Base-by-base conservation (phyloP, 2,113 vertebrate species). In the Scytalopus superciliaris region DNA sequence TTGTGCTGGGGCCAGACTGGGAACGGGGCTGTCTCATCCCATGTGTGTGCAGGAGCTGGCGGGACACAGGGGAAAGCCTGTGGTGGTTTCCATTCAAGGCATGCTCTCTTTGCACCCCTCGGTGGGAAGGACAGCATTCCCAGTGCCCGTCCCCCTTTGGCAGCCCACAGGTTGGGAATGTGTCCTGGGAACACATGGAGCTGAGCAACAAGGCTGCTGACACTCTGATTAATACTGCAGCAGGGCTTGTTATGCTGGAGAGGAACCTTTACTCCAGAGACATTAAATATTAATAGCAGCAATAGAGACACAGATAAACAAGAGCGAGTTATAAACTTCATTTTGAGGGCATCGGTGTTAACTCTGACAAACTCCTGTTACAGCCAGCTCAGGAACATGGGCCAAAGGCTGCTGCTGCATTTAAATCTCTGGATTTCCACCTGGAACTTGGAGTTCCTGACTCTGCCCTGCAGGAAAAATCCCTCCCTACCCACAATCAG, bases 281-380 rank as follows among this genome's bases (percentile, higher is more conserved):
- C 95, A 83, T 98, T 94, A 97, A 97, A 96, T 97, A 98, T 97
- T 97, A 97, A 98, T 74, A 84, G 87, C 91, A 89, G 92, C 96
- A 95, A 94, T 70, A 92, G 95, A 97, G 94, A 93, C 79, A 79
- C 85, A 91, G 94, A 95, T 97, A 97, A 97, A 97, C 96, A 97
- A 87, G 93, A 96, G 88, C 35, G 1, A 96, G 93, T 94, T 94
- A 91, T 84, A 93, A 97, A 96, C 95, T 84, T 96, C 92, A 40
- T 96, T 95, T 82, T 84, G 94, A 96, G 95, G 95, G 89, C 90
- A 14, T 9, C 5, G 1, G 66, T 94, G 95, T 92, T 96, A 59
- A 37, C 52, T 53, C 73, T 17, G 59, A 67, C 75, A n/a, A 42
- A 22, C 56, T 53, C 14, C 25, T 67, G 52, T 62, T 42, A 49